Base-by-base conservation (phyloP, 2,888 invertebrate genomes). In the Cremastinae sp. region DNA sequence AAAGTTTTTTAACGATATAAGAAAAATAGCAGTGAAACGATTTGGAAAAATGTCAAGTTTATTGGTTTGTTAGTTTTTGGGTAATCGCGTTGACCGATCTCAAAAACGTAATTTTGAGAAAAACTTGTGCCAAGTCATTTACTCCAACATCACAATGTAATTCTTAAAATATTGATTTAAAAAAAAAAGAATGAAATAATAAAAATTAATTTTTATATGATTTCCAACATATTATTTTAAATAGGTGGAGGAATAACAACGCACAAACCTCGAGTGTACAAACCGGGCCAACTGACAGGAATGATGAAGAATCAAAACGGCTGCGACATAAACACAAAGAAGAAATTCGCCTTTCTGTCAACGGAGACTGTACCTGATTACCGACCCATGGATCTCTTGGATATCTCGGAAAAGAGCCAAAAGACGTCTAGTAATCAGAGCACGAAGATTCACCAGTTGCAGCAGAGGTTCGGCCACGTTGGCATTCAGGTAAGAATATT, bases 341-440 rank as follows among this genome's bases (percentile, higher is more conserved):
- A 94, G 91, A 97, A 96, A 90, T 96, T 96, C 90, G 95, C 95
- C 3, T 96, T 96, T 90, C 91, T 97, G 1, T 94, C 96, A 43
- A 93, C 94, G n/a, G 95, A 96, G 91, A 96, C 96, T 36, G 93
- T 94, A 82, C 95, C 96, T 49, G 96, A 97, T 91, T 97, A 97
- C 90, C 92, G 96, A 80, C 94, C 95, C 18, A 92, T 95, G 71
- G 93, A 94, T 85, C 91, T 92, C 72, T 91, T 90, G 70, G 90
- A 90, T 76, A 88, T 92, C 65, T 91, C 92, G 36, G 95, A 95
- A 83, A 95, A 95, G 85, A 93, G 91, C 62, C 93, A 94, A 83
- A 95, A 95, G 87, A 95, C 95, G 0, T 93, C 92, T 80, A 94
- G 93, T 49, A 95, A 95, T 89, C 94, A 95, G 86, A 95, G 92